Evolutionary conservation across 92 coral and sea anemone genomes (phyloP).

Genomic region (Actinostola sp.): DNA sequence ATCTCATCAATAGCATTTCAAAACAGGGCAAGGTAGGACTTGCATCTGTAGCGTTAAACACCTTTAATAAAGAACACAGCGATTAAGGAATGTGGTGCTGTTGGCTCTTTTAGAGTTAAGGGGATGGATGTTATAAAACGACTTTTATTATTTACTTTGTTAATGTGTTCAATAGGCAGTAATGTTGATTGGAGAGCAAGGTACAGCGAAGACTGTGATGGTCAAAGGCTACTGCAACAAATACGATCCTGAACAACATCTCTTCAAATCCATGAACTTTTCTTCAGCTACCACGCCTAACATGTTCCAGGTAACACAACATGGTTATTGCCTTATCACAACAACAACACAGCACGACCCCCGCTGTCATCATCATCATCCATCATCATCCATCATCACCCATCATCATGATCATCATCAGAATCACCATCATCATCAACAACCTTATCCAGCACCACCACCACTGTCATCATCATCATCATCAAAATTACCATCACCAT

Average conservation of each 20-base stretch:
- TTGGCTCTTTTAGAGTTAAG: background rate
- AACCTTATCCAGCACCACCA: too few relatives aligned
- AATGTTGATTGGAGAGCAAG: conserved; percentile 95
- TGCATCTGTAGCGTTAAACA: background rate
- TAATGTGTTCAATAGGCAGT: conserved; percentile 65
- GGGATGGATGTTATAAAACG: background rate
- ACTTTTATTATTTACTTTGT: background rate
- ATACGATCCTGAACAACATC: conserved; percentile 88
- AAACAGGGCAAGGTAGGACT: conserved; percentile 91
- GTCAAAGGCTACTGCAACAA: conserved; percentile 91
- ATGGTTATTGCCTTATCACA: conserved; percentile 92
- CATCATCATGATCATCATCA: too few relatives aligned
- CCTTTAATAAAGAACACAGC: background rate
- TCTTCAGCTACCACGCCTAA: conserved; percentile 97
- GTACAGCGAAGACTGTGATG: conserved; percentile 98
- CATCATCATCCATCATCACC: too few relatives aligned
- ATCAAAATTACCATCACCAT: too few relatives aligned
- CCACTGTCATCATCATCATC: too few relatives aligned
- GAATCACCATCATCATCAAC: too few relatives aligned
- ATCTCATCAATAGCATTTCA: conserved; percentile 83
- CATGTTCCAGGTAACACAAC: conserved; percentile 89
- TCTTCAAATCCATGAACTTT: conserved; percentile 94
- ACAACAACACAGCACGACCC: too few relatives aligned
- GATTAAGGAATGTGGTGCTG: background rate
- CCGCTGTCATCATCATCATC: too few relatives aligned